Conservation (phyloP, 2,888 invertebrate species). For the Microdon myrmicae region DNA sequence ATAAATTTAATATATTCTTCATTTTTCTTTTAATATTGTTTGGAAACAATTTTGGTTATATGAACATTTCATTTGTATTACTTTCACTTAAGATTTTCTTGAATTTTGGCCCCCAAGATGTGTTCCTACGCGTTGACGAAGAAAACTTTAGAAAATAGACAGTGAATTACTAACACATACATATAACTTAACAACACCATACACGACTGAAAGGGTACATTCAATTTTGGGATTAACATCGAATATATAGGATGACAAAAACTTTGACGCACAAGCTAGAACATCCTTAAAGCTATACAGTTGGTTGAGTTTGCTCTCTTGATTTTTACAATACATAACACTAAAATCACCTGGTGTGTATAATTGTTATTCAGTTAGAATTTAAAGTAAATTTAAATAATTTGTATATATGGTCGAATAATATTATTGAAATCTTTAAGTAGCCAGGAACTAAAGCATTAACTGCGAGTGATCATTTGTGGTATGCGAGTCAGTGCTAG, state of each 20-base stretch:
- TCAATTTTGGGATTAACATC: conserved; percentile 29
- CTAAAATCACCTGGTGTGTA: conserved; percentile 13
- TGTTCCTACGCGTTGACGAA: conserved; percentile 51
- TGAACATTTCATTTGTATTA: conserved; percentile 24
- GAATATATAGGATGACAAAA: conserved; percentile 45
- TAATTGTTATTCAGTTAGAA: neutral
- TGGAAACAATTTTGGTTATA: conserved; percentile 44
- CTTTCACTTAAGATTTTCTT: neutral
- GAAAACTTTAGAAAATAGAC: conserved; percentile 17
- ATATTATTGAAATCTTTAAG: conserved; percentile 14
- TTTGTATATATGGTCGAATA: conserved; percentile 22
- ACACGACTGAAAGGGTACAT: too few relatives aligned
- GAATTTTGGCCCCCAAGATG: conserved; percentile 50
- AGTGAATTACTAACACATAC: conserved; percentile 5
- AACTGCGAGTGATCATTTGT: conserved; percentile 57
- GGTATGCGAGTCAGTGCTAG: conserved; percentile 55
- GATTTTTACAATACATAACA: conserved; percentile 35
- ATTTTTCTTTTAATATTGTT: conserved; percentile 11
- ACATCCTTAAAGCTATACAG: conserved; percentile 53
- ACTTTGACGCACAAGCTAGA: conserved; percentile 43
- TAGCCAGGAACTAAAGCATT: conserved; percentile 55
- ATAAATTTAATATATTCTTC: conserved; percentile 14
- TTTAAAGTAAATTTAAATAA: conserved; percentile 7
- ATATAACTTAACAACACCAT: conserved; percentile 18
- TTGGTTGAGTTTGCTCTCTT: conserved; percentile 31